Base-by-base conservation (phyloP, 2,888 invertebrate genomes). In the Alloscopus bannaensis region DNA sequence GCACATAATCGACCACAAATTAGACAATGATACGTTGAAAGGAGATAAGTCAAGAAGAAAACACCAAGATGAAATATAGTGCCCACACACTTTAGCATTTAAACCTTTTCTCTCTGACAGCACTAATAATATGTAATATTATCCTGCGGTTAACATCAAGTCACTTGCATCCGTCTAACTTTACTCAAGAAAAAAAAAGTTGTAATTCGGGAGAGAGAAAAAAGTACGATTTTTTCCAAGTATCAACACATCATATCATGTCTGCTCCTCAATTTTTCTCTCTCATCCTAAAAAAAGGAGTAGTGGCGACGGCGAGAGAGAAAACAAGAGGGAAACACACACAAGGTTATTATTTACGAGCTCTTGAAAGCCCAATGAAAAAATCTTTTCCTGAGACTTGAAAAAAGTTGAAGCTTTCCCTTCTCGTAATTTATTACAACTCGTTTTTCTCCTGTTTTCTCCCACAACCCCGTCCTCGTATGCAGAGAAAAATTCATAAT, bases 311-410 rank as follows among this genome's bases (percentile, higher is more conserved):
- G 2, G 3, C 8, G 50, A 11, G 50, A 22, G 22, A 50, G 11
- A 20, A 22, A 11, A 22, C n/a, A 47, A 47, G 4, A 18, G 18
- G 47, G 4, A 13, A 11, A 18, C 13, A n/a, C n/a, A 28, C 18
- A 57, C n/a, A 26, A n/a, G 40, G 45, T 70, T 70, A 70, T 70
- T 70, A 70, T 70, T 70, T 70, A 70, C 70, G 70, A 70, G 59
- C 47, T 70, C 70, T 70, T 70, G 70, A 70, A 60, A 59, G 69
- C 47, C 22, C 59, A 59, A 59, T 70, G 60, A 70, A 70, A 69
- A 70, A 59, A 69, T 55, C 26, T 59, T 45, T 50, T 50, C 29
- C n/a, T 16, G 1, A 59, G 66, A 29, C 18, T 18, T 29, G 31
- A n/a, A 40, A 57, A 57, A 69, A 57, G 57, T 42, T 42, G 42